Evolutionary conservation across 2,113 vertebrate species (phyloP).

Genomic region (Phyllostomus hastatus): DNA sequence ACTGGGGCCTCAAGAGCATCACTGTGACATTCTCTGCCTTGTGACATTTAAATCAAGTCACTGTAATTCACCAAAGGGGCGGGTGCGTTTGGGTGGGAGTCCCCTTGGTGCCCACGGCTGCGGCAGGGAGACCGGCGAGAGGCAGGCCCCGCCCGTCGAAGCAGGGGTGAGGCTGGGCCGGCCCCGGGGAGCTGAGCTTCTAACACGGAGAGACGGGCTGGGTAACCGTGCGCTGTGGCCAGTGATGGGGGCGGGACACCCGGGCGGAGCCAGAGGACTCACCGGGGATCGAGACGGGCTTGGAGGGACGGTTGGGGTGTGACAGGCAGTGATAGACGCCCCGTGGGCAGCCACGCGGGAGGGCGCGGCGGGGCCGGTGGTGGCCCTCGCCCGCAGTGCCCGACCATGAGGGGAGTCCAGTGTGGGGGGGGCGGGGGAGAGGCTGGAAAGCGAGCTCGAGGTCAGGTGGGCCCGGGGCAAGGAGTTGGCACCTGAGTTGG

Average conservation of each 20-base stretch:
- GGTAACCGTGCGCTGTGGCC: background rate
- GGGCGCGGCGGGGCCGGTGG: background rate
- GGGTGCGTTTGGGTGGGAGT: no score
- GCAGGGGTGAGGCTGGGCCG: background rate
- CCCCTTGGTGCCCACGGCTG: background rate
- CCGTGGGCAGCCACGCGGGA: background rate
- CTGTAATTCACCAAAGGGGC: background rate
- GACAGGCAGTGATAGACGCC: background rate
- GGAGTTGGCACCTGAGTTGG: background rate
- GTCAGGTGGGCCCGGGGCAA: background rate
- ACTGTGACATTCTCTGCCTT: background rate
- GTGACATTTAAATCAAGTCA: background rate
- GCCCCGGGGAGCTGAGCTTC: no score
- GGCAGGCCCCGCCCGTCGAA: background rate
- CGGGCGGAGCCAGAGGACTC: background rate
- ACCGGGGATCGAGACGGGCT: background rate
- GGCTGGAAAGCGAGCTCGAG: background rate
- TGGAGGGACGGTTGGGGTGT: background rate
- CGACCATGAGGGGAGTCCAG: no score
- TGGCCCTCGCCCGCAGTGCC: fast-evolving
- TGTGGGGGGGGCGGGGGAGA: background rate
- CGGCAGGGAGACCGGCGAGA: background rate
- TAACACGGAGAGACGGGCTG: fast-evolving
- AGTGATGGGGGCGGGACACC: background rate
- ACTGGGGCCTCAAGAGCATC: background rate